Evolutionary conservation across 1,140 invertebrate species (phyloP), one percentile per base, ranked within the genome.

Genomic region (Calycopis cecrops): DNA sequence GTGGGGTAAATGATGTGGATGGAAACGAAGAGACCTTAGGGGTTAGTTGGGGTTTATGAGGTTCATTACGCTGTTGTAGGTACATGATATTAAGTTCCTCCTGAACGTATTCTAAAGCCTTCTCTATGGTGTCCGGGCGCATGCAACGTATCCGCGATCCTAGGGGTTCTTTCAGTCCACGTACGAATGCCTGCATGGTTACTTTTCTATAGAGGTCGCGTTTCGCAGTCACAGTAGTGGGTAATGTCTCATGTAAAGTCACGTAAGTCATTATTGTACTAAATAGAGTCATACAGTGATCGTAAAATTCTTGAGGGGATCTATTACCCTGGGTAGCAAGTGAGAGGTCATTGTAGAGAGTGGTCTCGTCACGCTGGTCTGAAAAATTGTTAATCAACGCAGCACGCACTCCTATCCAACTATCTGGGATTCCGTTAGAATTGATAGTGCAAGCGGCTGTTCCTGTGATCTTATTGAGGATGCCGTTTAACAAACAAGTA

Each of bases 261-360:
- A 64, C 52, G 33, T 59, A 69, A 0, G 59, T 69, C 60, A 63
- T 65, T 17, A 68, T 54, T 0, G 58, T 65, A 18, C 63, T 68
- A 14, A 68, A 68, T 8, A 68, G 33, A n/a, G 37, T 65, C 55
- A 60, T 54, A 21, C 57, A 68, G 33, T 65, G 52, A 33, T 65
- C 56, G 28, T 65, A 65, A 52, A 69, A 69, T 49, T 65, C 63
- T 42, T 65, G 58, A 2, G 60, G 60, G 14, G 35, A 57, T 12
- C 17, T 58, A 42, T 62, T 62, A 9, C 38, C 57, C 21, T 65
- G 57, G 0, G 35, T 33, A 2, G 50, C 47, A 48, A 58, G 35
- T 18, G 63, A 59, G 34, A 67, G 53, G 48, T 62, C 58, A 48
- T 58, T 58, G 17, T 64, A 64, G 10, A 64, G 12, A 16, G 58